A percentile compares a stretch with the other conserved stretches of the same genome.
These are phyloP conservation scores for Neolamprologus ventralis DNA, from an alignment of 2,113 vertebrate species.

Conservation along the genomic window DNA sequence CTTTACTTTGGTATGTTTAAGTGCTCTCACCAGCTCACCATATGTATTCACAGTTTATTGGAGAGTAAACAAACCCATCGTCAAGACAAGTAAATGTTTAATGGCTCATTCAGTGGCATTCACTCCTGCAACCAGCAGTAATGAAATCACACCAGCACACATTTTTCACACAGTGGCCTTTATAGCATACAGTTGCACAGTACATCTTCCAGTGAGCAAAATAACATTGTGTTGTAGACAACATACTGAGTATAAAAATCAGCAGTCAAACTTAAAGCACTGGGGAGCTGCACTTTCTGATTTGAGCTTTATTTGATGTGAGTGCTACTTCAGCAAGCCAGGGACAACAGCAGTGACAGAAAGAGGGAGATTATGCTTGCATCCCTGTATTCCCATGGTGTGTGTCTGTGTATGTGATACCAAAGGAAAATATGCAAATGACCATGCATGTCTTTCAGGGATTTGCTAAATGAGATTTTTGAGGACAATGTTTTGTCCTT, in stretches of 20 bases:
- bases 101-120: background rate
- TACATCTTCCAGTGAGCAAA: constrained; percentile 3
- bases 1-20: background rate
- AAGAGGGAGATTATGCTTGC: background rate
- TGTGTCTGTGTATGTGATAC: background rate
- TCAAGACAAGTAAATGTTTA: constrained; percentile 9
- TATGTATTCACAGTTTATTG: background rate
- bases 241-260: background rate
- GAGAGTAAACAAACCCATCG: constrained; percentile 8
- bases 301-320: constrained; percentile 34
- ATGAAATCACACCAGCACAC: background rate
- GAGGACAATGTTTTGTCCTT: constrained; percentile 22
- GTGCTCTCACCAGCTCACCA: background rate
- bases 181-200: background rate
- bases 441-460: background rate
- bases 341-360: background rate
- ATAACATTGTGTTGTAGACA: background rate
- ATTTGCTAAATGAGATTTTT: constrained; percentile 21
- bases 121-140: background rate
- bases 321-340: background rate
- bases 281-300: background rate
- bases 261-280: background rate
- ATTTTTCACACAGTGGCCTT: background rate
- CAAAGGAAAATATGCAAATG: constrained; percentile 25
- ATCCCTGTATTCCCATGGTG: background rate